Evolutionary conservation across 2,888 invertebrate species (phyloP), one percentile per base, ranked within the genome.

Genomic region (Halocaridina rubra): DNA sequence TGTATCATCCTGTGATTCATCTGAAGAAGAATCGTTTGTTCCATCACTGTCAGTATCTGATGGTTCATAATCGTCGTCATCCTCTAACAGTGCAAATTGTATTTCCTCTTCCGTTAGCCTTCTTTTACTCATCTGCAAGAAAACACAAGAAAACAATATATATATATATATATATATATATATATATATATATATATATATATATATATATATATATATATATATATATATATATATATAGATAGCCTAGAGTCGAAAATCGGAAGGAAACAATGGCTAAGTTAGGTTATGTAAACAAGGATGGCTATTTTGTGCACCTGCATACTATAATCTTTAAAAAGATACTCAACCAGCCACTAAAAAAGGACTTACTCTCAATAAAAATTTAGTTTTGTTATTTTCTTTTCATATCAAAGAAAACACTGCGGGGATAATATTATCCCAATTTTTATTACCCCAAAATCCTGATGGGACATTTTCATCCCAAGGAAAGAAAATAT

Each of bases 11-110:
- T 67, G 67, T 29, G 7, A 67, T 67, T 67, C 67, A 67, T 67
- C 67, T 67, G 67, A 29, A 29, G 67, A 67, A 67, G 67, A 67
- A 67, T 67, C 67, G n/a, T 30, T 67, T 4, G 67, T 67, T 29
- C 30, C 67, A 3, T 67, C 67, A 67, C 4, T 67, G 29, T 67
- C 67, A 29, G 67, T 29, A 13, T 53, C 2, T 53, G 53, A 53
- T 53, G 53, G 53, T 53, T 53, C 53, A 53, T 53, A 53, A 53
- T 10, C 67, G 29, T 67, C 67, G 30, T 5, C 67, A 29, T 67
- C n/a, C 27, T 67, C 30, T 27, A 2, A n/a, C 30, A 29, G 67
- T 67, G 10, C 67, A 29, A 22, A 29, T 67, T 3, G 3, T 30
- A 27, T 29, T 30, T 67, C 67, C 30, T 67, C 27, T n/a, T 3